Percentiles rank a stretch among this genome's conserved stretches.
phyloP scores from a whole-genome alignment of 2,113 vertebrate species.

The Clarias macrocephalus region DNA sequence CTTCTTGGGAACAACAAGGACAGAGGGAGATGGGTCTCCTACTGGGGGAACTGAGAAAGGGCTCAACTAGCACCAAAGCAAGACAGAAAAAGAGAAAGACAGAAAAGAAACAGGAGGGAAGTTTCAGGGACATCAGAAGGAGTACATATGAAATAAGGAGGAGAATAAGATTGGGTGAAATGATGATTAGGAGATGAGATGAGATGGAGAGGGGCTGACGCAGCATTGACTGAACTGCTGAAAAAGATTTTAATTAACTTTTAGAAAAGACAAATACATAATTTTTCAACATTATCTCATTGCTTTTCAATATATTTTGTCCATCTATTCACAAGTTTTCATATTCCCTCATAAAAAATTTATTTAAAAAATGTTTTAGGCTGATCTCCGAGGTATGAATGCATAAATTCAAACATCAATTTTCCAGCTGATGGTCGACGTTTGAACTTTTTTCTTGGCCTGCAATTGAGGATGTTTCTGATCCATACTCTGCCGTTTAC shows the following conservation, averaged over 20 bases:
- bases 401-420: too few relatives aligned
- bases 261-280: too few relatives aligned
- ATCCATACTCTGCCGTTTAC: too few relatives aligned
- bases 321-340: too few relatives aligned
- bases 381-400: too few relatives aligned
- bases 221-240: background rate
- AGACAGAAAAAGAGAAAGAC: slow-evolving; percentile 19
- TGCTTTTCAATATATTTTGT: too few relatives aligned
- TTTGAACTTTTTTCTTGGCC: too few relatives aligned
- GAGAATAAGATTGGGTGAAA: background rate
- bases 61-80: slow-evolving; percentile 42
- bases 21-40: slow-evolving; percentile 56
- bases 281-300: too few relatives aligned
- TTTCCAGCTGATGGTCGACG: too few relatives aligned
- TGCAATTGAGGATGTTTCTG: too few relatives aligned
- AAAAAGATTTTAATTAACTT: background rate
- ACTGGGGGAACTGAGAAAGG: slow-evolving; percentile 48
- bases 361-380: too few relatives aligned
- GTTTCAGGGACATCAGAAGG: background rate
- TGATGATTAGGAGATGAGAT: background rate
- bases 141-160: background rate
- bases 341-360: too few relatives aligned
- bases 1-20: slow-evolving; percentile 55
- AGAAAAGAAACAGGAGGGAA: slow-evolving; percentile 14
- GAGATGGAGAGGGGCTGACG: background rate